A percentile compares a stretch with the other conserved stretches of the same genome.
Evolutionary conservation across 2,888 invertebrate genomes (phyloP).

Genomic region (Poecilobothrus nobilitatus): DNA sequence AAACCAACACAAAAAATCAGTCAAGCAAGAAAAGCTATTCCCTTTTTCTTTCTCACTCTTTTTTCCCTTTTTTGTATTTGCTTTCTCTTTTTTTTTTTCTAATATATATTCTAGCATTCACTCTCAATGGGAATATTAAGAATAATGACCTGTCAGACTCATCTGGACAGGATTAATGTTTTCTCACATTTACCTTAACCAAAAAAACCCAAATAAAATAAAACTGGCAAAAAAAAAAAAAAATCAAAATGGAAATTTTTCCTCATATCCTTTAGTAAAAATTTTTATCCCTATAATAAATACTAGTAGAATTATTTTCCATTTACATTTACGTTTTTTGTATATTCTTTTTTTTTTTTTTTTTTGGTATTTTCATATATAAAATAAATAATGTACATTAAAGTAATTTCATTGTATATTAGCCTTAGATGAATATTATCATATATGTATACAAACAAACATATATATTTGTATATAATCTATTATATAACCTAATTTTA

Average conservation of each 20-base stretch:
- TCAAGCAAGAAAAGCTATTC: background rate
- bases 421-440: too few species aligned
- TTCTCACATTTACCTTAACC: slow-evolving; percentile 8
- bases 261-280: too few species aligned
- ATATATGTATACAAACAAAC: too few species aligned
- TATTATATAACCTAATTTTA: too few species aligned
- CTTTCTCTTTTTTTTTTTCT: background rate
- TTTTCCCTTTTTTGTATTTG: background rate
- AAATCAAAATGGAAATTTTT: background rate
- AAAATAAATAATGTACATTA: too few species aligned
- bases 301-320: too few species aligned
- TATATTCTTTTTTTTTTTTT: too few species aligned
- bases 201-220: background rate
- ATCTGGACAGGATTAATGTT: slow-evolving; percentile 11
- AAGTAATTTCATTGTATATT: too few species aligned
- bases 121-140: slow-evolving; percentile 8
- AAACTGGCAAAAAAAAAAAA: background rate
- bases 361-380: too few species aligned
- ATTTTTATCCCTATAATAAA: too few species aligned
- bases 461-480: too few species aligned
- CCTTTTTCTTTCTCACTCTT: background rate
- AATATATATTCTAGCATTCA: background rate
- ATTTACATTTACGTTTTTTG: too few species aligned
- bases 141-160: slow-evolving; percentile 12
- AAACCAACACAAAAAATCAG: background rate